Percentiles rank a stretch among this genome's conserved stretches.
Conservation (phyloP, 2,797 vertebrate species). For the Enteromius trimaculatus region DNA sequence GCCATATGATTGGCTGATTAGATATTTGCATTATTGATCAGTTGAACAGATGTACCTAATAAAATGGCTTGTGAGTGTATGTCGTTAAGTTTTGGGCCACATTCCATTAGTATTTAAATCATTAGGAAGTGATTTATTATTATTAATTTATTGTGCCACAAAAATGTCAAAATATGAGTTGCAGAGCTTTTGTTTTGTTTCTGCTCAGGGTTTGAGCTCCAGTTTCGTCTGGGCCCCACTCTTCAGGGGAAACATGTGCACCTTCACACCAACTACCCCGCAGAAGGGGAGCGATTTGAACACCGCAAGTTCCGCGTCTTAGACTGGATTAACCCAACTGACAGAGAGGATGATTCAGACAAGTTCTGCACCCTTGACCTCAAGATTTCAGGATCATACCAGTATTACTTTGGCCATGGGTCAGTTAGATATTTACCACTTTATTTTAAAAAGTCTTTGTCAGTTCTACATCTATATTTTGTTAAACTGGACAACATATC, state of each 20-base stretch:
- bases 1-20: not conserved
- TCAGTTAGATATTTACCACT: conserved; percentile 69
- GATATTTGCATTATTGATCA: not conserved
- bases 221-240: conserved; percentile 92
- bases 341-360: conserved; percentile 92
- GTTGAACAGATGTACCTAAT: not conserved
- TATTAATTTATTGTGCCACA: not conserved
- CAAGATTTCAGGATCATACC: conserved; percentile 88
- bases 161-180: not conserved
- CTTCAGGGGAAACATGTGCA: conserved; percentile 88
- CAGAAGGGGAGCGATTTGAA: conserved; percentile 80
- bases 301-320: conserved; percentile 81
- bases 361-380: conserved; percentile 90
- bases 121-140: not conserved
- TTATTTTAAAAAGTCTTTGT: not conserved
- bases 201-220: conserved; percentile 90
- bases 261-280: conserved; percentile 90
- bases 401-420: conserved; percentile 90
- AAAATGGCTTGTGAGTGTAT: not conserved
- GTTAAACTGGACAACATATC: not conserved
- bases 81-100: not conserved
- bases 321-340: conserved; percentile 86
- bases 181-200: conserved; percentile 6
- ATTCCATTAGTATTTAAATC: not conserved
- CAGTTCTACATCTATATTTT: not conserved